Conservation (phyloP, 1,140 invertebrate genomes). For the Leptinotarsa undecemlineata region DNA sequence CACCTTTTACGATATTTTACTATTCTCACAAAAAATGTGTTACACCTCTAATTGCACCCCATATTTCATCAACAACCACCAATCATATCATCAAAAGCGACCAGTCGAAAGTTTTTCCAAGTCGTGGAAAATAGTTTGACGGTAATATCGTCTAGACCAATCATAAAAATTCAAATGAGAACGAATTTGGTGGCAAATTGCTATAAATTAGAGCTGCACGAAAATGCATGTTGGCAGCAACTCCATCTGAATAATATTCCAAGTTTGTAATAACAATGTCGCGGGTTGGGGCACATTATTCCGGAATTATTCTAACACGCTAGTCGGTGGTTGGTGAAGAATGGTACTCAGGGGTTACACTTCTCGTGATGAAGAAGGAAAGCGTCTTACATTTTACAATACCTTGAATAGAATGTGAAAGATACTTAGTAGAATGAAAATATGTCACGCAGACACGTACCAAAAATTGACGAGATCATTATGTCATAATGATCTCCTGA, state of each 20-base stretch:
- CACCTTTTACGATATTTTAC: no score
- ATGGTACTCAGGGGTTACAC: neutral
- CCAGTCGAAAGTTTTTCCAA: neutral
- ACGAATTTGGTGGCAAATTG: conserved; percentile 5
- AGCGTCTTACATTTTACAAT: no score
- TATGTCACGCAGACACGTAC: no score
- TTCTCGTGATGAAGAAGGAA: no score
- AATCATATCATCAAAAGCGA: neutral
- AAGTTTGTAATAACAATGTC: neutral
- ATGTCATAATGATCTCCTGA: no score
- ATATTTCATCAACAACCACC: neutral
- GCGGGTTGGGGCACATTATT: neutral
- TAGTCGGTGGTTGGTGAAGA: neutral
- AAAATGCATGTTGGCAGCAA: conserved; percentile 2
- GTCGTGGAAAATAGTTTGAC: neutral
- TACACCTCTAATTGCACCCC: neutral
- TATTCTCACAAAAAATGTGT: no score
- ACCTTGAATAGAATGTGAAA: no score
- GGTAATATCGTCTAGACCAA: conserved; percentile 3
- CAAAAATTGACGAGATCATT: no score
- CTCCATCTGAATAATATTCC: neutral
- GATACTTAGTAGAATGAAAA: no score
- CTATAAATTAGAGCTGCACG: neutral
- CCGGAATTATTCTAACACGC: neutral
- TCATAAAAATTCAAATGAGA: conserved; percentile 1